Base-by-base conservation (phyloP, 2,113 vertebrate species). In the Merops nubicus region DNA sequence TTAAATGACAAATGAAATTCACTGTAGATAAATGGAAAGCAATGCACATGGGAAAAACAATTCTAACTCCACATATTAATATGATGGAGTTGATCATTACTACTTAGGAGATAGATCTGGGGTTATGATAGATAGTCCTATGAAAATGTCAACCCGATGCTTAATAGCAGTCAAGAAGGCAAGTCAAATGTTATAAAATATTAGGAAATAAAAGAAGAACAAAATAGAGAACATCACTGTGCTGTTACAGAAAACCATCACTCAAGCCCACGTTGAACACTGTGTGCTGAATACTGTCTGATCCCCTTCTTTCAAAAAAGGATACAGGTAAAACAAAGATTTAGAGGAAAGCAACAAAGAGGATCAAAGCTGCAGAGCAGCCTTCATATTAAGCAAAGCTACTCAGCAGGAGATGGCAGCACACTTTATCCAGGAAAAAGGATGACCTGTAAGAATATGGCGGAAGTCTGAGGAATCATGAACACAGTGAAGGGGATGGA, bases 11-110 rank as follows among this genome's bases (percentile, higher is more conserved):
- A 90, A 92, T 96, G 54, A 90, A 94, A 88, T 93, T 88, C 85
- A 90, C 42, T 70, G 45, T 62, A 90, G 91, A 96, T 88, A 95
- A 96, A 92, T 94, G 75, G 85, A 94, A 93, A 83, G 88, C 63
- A 91, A 76, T 53, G 82, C 92, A 92, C 79, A 73, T 54, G 63
- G 72, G 88, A 90, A 95, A 91, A 93, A 43, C 95, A 95, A 90
- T 88, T 95, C 79, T 90, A 96, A 88, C 70, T 91, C 82, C 79
- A 92, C 82, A 65, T 90, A 83, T 73, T 94, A 96, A 91, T 92
- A 89, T 89, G 90, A 95, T 93, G 53, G 83, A 93, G 92, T 88
- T 92, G 91, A 94, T 93, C 92, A 94, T 95, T 94, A 96, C 67
- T 91, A 93, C 57, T 93, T 90, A 96, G 82, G 75, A 94, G 82